Evolutionary conservation across 2,888 invertebrate species (phyloP), one percentile per base, ranked within the genome.

Genomic region (Strigamia crassipes): DNA sequence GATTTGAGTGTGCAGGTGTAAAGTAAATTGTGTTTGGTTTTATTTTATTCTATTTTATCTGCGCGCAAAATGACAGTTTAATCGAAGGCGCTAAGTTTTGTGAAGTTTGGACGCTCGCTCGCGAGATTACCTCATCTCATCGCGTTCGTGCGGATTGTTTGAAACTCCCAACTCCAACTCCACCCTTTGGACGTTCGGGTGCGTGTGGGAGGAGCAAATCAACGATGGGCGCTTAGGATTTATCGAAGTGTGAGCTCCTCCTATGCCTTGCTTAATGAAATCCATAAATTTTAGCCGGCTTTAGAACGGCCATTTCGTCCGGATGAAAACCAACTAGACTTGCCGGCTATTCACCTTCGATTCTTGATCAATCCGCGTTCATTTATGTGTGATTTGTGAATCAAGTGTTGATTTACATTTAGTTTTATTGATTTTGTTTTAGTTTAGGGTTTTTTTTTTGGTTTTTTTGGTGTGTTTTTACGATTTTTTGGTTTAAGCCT

Each of bases 241-340:
- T 66, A 66, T 66, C 66, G 66, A 66, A 66, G 66, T 66, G 66
- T 66, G 66, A 66, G 66, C 66, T 66, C 66, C 66, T 66, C 66
- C 66, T 66, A 66, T 66, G 66, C 12, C 27, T 66, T 27, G 66
- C 66, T 66, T 66, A 66, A 66, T 66, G 66, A 66, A 66, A 66
- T 66, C 66, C 66, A 66, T 66, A 66, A 66, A 66, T 66, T 66
- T 21, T 27, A 3, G 66, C 15, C 27, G 66, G 66, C 1, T n/a
- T 13, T 23, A 23, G 9, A 23, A 1, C 21, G 8, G 8, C 6
- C 23, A 12, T 31, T 66, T 66, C 2, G 23, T 66, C 3, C 18
- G 51, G 18, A 8, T 4, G n/a, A n/a, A n/a, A n/a, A n/a, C n/a
- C n/a, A n/a, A n/a, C n/a, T n/a, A n/a, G n/a, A 66, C 6, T 6